Evolutionary conservation across 2,888 invertebrate genomes (phyloP), one percentile per base, ranked within the genome.

Genomic region (Notocelia uddmanniana): DNA sequence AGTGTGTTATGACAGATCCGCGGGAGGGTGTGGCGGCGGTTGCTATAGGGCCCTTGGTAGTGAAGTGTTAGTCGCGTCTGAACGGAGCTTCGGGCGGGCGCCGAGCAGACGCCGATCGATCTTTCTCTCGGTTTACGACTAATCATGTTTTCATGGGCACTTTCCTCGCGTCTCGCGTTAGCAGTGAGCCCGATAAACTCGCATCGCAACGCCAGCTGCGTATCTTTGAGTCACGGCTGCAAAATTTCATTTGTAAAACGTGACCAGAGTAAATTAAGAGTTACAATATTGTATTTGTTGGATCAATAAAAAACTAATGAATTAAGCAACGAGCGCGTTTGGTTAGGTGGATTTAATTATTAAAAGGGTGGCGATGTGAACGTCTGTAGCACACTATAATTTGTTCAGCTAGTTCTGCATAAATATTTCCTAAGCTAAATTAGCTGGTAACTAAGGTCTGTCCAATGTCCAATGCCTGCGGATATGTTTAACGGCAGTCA

Each of bases 91-190:
- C 87, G 70, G 73, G 70, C 78, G 79, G 88, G 87, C 92, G 90
- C 89, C 90, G 79, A 76, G 76, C 80, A 83, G 91, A 85, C 89
- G 89, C 84, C 85, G 83, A 92, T 92, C 91, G 91, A 92, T 92
- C 87, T 85, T 73, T 83, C 86, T 83, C 82, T 76, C 76, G 77
- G 79, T 87, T 88, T 85, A 89, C 85, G 86, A 86, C 83, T 85
- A 85, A 87, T 87, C 85, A 86, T 83, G 81, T 84, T 89, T 88
- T 85, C 87, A 86, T 83, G 84, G 85, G 78, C 82, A 82, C 81
- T 82, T 78, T 78, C 68, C 68, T 60, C 63, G 71, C 69, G 31
- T 64, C 54, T 55, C 60, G 60, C 52, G 60, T 58, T 69, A 73
- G 62, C 69, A 52, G 66, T 57, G 45, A 58, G 52, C 58, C 34